Base-by-base conservation (phyloP, 2,888 invertebrate genomes). In the Brenthis ino region DNA sequence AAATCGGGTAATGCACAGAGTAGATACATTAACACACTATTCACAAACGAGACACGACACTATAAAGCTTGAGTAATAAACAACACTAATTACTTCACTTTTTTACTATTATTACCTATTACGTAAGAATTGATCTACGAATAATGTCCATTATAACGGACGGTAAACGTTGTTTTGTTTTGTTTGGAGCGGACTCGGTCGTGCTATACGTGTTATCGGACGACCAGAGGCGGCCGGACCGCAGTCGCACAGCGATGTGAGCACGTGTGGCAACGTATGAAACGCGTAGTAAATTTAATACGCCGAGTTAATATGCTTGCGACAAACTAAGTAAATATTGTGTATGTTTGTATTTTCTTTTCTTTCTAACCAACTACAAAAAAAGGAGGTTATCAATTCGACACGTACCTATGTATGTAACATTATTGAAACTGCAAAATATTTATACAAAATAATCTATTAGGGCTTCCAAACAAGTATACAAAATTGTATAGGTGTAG, bases 181-280 rank as follows among this genome's bases (percentile, higher is more conserved):
- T 73, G 75, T 73, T 73, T 73, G 58, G 64, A 71, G 16, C 53
- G 53, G 24, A 54, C 65, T 68, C 68, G 48, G 55, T 65, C 61
- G 58, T 68, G 65, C 37, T 65, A 48, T 64, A 56, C 55, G 43
- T 67, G 73, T 75, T 76, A 77, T 77, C 77, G 74, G 68, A 2
- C 70, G 70, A 68, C 58, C 57, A 20, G 65, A 66, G 56, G 60
- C 66, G 63, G 69, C 48, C 66, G 37, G 53, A 66, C 51, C 68
- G 60, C 67, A 53, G 54, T 57, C 70, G 58, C 60, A 69, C 70
- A 43, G 11, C 58, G 65, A 56, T 8, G 64, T 47, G 65, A 67
- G 66, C 72, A 74, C 72, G 72, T 74, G 72, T 69, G 64, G 67
- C 66, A 67, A 37, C 53, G 65, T 58, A 61, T 68, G 64, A 64